phyloP scores from a whole-genome alignment of 2,888 invertebrate species.

The Aspidiotus rigidus region DNA sequence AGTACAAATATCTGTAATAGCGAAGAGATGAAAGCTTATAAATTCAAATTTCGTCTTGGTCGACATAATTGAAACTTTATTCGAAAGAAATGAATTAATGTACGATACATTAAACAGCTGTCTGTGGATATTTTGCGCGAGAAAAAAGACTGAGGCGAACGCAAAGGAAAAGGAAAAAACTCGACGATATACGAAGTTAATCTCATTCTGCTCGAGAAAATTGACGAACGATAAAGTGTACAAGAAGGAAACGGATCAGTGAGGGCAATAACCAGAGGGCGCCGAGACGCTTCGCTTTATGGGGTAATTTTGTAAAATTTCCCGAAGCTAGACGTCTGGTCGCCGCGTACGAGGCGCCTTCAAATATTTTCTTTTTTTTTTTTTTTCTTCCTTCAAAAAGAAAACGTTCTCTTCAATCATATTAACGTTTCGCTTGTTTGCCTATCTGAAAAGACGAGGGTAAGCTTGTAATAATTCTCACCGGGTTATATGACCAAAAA shows the following conservation, averaged over 20 bases:
- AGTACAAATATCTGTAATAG: too few species aligned
- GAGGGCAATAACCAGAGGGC: conserved; percentile 31
- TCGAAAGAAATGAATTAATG: conserved; percentile 2
- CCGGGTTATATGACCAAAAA: neutral
- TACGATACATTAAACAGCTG: conserved; percentile 4
- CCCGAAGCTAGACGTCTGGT: conserved; percentile 30
- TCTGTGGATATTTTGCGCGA: neutral
- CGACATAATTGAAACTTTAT: neutral
- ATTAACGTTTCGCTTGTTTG: conserved; percentile 29
- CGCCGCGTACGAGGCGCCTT: conserved; percentile 29
- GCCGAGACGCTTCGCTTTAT: conserved; percentile 30
- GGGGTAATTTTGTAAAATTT: conserved; percentile 31
- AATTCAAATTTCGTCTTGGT: too few species aligned
- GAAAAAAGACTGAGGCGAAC: neutral
- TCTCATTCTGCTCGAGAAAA: conserved; percentile 4
- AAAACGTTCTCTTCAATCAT: conserved; percentile 16
- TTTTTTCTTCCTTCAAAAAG: neutral
- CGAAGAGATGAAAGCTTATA: too few species aligned
- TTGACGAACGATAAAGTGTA: conserved; percentile 4
- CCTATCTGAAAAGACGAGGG: conserved; percentile 9
- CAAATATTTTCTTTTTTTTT: conserved; percentile 18
- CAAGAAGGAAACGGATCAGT: conserved; percentile 1
- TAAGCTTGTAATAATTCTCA: neutral
- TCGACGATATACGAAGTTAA: neutral
- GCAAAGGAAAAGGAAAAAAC: neutral